These are phyloP conservation scores for Drosophila persimilis DNA, from an alignment of 1,140 invertebrate species.

Conservation along the genomic window DNA sequence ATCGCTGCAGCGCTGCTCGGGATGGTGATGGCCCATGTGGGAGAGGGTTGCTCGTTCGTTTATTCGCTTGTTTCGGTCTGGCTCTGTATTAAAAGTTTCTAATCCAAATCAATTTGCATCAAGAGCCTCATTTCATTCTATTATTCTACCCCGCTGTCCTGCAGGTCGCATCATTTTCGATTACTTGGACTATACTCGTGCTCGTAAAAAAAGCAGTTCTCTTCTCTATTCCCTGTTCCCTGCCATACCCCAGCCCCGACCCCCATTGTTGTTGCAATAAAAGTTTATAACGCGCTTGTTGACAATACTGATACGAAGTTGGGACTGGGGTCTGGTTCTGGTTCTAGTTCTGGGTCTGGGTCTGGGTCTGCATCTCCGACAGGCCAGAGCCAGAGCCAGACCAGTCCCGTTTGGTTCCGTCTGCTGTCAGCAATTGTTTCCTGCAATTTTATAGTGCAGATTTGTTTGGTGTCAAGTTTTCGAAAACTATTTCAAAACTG, in stretches of 20 bases:
- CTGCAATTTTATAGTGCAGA: conserved; percentile 70
- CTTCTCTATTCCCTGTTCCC: not conserved
- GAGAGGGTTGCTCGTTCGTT: conserved; percentile 11
- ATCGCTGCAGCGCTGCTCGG: not conserved
- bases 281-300: conserved; percentile 80
- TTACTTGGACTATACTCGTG: conserved; percentile 53
- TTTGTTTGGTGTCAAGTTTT: conserved; percentile 80
- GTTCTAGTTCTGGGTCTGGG: not conserved
- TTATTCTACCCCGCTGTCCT: conserved; percentile 64
- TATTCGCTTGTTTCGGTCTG: conserved; percentile 14
- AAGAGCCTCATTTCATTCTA: conserved; percentile 82
- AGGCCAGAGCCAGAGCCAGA: too few species aligned
- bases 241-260: too few species aligned
- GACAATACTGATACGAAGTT: conserved; percentile 74
- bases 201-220: conserved; percentile 34
- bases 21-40: conserved; percentile 33
- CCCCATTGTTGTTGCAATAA: conserved; percentile 63
- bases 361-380: conserved; percentile 1
- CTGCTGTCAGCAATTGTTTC: conserved; percentile 71
- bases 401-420: conserved; percentile 11
- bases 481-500: conserved; percentile 82
- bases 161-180: conserved; percentile 74
- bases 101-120: conserved; percentile 82
- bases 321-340: conserved; percentile 14
- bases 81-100: conserved; percentile 59